Base-by-base conservation (phyloP, 2,797 vertebrate species). In the Micromesistius poutassou region DNA sequence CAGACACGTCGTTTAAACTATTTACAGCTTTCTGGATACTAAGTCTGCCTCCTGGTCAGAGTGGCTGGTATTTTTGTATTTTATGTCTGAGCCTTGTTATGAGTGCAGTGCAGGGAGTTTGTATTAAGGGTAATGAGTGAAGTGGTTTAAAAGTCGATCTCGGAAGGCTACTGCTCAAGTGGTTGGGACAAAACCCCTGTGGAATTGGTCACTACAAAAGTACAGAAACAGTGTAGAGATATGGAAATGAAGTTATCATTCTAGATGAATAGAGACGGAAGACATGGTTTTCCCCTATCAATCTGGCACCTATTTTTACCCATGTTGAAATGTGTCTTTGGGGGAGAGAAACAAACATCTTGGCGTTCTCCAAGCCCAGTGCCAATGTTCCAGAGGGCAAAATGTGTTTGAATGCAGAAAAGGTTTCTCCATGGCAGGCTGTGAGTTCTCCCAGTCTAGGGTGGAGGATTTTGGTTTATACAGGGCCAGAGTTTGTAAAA, bases 311-410 rank as follows among this genome's bases (percentile, higher is more conserved):
- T 72, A 50, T 31, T 71, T 71, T 71, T 71, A 76, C 75, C 22
- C 75, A 25, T 76, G 28, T 76, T 71, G 28, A 76, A 76, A 76
- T 71, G 75, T 42, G 30, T 28, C 68, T 42, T 71, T 6, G 13
- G 28, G 74, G n/a, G 62, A 10, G 50, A 62, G 50, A 22, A 62
- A 62, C 22, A 62, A 66, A 66, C 62, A 66, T 25, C 25, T 66
- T 25, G n/a, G n/a, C 55, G 28, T 66, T 66, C 55, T 66, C 13
- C 55, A 66, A 25, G 62, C 62, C 62, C 9, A 10, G 62, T 66
- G 62, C 62, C 62, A 25, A 30, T 12, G n/a, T 68, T 68, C 62
- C 62, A 28, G n/a, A 68, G 62, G 62, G 25, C n/a, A 68, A 28
- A 68, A 68, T 68, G 62, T 68, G 62, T 68, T 68, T 68, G 62